Base-by-base conservation (phyloP, 2,797 vertebrate genomes). In the Zenarchopterus dispar region DNA sequence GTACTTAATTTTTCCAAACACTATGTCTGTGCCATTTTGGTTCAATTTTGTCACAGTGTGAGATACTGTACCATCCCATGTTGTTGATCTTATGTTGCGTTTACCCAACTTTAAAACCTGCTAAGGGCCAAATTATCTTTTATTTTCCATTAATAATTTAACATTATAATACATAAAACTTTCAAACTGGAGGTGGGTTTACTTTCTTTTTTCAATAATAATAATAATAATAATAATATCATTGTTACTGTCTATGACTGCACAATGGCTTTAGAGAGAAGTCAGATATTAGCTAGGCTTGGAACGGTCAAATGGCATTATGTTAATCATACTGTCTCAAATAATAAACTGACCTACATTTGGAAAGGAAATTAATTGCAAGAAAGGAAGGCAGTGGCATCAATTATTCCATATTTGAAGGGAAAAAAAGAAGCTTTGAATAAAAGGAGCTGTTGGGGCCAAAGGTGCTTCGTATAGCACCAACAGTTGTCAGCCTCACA, bases 401-500 rank as follows among this genome's bases (percentile, higher is more conserved):
- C 85, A 90, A 90, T 92, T 90, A 91, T 89, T 84, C 66, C 58
- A 49, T 31, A 41, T 68, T 80, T 77, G 36, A 33, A n/a, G n/a
- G n/a, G n/a, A 50, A 42, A 42, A 42, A 76, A 82, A 75, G 76
- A 83, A 75, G 84, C 82, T 64, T 80, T 65, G 77, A 87, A 91
- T 87, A 84, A 88, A n/a, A 84, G 74, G 77, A 88, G 84, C 73
- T 86, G 81, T 60, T 19, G 62, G 78, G 91, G 91, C 86, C 89
- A 93, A 92, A 92, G 92, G 90, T 93, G 90, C 84, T 62, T 82
- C 78, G 71, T 91, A 91, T 87, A 92, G 90, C 89, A 92, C 84
- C 88, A 91, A 89, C 88, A 91, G 90, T 92, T 93, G 92, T 93
- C 91, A 92, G 80, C 75, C 62, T 86, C 80, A 94, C 92, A 93